A percentile compares a stretch with the other conserved stretches of the same genome.
phyloP scores from a whole-genome alignment of 1,140 invertebrate genomes.

The Caenorhabditis latens region DNA sequence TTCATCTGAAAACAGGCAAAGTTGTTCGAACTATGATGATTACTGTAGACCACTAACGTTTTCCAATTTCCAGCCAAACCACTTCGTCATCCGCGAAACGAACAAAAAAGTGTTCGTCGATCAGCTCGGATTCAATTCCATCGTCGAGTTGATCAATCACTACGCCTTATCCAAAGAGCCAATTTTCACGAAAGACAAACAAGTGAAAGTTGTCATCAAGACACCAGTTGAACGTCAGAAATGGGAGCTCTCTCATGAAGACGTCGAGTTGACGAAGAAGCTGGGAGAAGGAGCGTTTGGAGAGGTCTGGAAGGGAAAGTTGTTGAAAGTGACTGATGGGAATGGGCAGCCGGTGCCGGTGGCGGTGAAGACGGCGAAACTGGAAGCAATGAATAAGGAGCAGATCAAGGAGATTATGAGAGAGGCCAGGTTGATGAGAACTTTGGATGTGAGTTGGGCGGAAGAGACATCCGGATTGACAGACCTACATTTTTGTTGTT shows the following conservation, averaged over 20 bases:
- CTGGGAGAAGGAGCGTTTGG: conserved; percentile 49
- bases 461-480: background rate
- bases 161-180: conserved; percentile 25
- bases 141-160: conserved; percentile 53
- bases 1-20: too few species aligned
- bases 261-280: conserved; percentile 53
- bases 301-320: conserved; percentile 36
- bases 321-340: background rate
- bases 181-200: background rate
- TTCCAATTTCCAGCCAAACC: background rate
- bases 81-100: conserved; percentile 28
- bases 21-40: too few species aligned
- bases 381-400: conserved; percentile 63
- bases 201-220: conserved; percentile 3
- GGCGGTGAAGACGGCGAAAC: conserved; percentile 58
- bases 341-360: background rate
- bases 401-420: conserved; percentile 67
- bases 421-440: conserved; percentile 90
- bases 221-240: background rate
- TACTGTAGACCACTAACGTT: too few species aligned
- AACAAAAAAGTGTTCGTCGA: conserved; percentile 15
- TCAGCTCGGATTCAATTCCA: background rate
- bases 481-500: background rate
- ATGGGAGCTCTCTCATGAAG: conserved; percentile 37
- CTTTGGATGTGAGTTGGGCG: conserved; percentile 81